These are phyloP conservation scores for Tricholaema leucomelas DNA, from an alignment of 2,113 vertebrate species.

Conservation along the genomic window DNA sequence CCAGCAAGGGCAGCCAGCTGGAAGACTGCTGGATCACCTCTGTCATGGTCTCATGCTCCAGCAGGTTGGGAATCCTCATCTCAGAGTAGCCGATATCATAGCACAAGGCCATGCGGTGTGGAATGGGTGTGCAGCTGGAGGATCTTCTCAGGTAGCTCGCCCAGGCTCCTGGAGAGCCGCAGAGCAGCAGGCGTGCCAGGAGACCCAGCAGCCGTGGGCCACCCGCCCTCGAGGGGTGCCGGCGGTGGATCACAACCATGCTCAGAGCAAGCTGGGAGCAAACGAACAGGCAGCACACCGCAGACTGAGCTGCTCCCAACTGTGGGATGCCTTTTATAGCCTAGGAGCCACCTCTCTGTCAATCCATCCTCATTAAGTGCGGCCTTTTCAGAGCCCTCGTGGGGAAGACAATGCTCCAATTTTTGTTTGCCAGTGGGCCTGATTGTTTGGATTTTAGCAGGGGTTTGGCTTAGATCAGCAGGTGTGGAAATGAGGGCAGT, in stretches of 20 bases:
- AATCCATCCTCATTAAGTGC: slow-evolving; percentile 71
- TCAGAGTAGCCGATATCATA: slow-evolving; percentile 82
- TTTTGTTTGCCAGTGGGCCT: slow-evolving; percentile 64
- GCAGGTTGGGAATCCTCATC: slow-evolving; percentile 85
- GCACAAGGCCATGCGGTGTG: slow-evolving; percentile 80
- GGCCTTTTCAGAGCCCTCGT: slow-evolving; percentile 59
- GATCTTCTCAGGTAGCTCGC: slow-evolving; percentile 73
- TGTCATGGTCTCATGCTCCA: slow-evolving; percentile 81
- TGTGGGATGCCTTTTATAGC: slow-evolving; percentile 66
- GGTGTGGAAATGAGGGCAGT: slow-evolving; percentile 72
- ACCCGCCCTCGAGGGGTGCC: neutral
- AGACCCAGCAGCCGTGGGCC: slow-evolving; percentile 23
- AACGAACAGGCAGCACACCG: neutral
- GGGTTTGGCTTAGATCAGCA: slow-evolving; percentile 72
- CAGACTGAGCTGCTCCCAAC: neutral
- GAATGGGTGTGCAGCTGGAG: slow-evolving; percentile 77
- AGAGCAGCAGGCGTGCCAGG: slow-evolving; percentile 9
- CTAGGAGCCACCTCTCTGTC: slow-evolving; percentile 44
- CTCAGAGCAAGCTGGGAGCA: neutral
- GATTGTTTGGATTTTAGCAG: slow-evolving; percentile 70
- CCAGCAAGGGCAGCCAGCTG: slow-evolving; percentile 85
- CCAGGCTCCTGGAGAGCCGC: neutral
- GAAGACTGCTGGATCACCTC: slow-evolving; percentile 84
- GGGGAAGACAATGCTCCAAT: slow-evolving; percentile 69
- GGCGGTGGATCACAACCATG: neutral